Conservation (phyloP, 2,113 vertebrate species). For the Carassius auratus region DNA sequence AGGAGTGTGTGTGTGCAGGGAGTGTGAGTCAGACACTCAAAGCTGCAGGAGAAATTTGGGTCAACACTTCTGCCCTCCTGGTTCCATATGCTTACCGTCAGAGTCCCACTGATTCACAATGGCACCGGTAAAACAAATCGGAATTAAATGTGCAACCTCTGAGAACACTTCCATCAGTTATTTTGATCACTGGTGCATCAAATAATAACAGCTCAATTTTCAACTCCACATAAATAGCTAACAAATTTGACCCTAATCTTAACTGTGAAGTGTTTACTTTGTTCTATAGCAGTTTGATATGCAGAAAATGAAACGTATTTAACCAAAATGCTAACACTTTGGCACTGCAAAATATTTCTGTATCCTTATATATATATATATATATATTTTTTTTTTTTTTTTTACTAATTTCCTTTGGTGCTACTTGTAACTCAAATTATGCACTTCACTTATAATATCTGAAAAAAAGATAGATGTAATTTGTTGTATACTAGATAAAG, state of each 20-base stretch:
- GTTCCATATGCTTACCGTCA: constrained; percentile 42
- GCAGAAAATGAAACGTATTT: too few relatives aligned
- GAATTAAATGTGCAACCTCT: constrained; percentile 24
- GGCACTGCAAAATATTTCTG: too few relatives aligned
- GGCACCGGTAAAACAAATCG: not conserved
- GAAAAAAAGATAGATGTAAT: not conserved
- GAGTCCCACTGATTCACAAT: constrained; percentile 30
- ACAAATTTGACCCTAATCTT: too few relatives aligned
- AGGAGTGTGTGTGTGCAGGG: constrained; percentile 22
- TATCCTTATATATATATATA: too few relatives aligned
- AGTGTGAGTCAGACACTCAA: constrained; percentile 29
- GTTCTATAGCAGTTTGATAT: too few relatives aligned
- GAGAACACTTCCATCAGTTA: not conserved
- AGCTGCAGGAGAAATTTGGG: constrained; percentile 42
- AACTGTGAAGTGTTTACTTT: too few relatives aligned
- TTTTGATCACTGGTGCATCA: not conserved
- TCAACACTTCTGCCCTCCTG: constrained; percentile 48
- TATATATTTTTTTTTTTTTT: not conserved
- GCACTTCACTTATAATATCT: not conserved
- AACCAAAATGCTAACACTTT: too few relatives aligned
- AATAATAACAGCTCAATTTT: not conserved
- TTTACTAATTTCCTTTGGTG: not conserved
- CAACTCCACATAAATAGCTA: too few relatives aligned
- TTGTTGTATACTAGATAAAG: not conserved
- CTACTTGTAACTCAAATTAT: not conserved